Evolutionary conservation across 2,888 invertebrate species (phyloP).

Genomic region (Amphipyra berbera): DNA sequence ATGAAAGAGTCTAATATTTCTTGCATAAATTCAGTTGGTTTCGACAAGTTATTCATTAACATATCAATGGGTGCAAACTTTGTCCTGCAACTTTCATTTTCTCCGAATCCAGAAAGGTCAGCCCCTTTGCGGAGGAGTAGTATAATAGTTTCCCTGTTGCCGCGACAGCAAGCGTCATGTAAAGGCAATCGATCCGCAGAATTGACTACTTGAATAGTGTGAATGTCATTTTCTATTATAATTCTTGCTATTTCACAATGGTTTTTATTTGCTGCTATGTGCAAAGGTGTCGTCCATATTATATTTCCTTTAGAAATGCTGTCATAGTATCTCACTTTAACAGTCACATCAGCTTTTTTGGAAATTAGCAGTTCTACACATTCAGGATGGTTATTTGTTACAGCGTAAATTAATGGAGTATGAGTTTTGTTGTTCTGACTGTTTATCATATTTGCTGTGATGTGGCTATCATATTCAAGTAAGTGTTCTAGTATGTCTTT

Average conservation of each 20-base stretch:
- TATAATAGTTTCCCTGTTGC: conserved; percentile 86
- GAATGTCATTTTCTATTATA: conserved; percentile 71
- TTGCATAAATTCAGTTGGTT: conserved; percentile 82
- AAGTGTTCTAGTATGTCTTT: conserved; percentile 84
- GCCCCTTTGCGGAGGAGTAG: conserved; percentile 74
- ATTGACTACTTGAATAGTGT: conserved; percentile 58
- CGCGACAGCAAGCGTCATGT: conserved; percentile 77
- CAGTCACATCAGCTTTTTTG: conserved; percentile 53
- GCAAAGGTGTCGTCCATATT: conserved; percentile 40
- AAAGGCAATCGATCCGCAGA: conserved; percentile 46
- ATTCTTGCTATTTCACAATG: conserved; percentile 68
- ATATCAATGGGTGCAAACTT: conserved; percentile 76
- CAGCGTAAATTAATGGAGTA: conserved; percentile 57
- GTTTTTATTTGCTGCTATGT: conserved; percentile 78
- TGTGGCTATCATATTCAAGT: conserved; percentile 75
- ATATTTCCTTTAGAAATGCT: conserved; percentile 3
- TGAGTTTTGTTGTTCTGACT: conserved; percentile 31
- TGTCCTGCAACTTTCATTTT: conserved; percentile 12
- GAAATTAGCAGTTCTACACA: conserved; percentile 71
- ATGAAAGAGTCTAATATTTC: conserved; percentile 83
- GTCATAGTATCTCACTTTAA: conserved; percentile 40
- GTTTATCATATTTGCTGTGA: conserved; percentile 46
- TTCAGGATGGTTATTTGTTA: conserved; percentile 47
- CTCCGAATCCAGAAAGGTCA: conserved; percentile 55
- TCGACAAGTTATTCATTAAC: conserved; percentile 78